Evolutionary conservation across 2,888 invertebrate species (phyloP), one percentile per base, ranked within the genome.

Genomic region (Ferdinandea cuprea): DNA sequence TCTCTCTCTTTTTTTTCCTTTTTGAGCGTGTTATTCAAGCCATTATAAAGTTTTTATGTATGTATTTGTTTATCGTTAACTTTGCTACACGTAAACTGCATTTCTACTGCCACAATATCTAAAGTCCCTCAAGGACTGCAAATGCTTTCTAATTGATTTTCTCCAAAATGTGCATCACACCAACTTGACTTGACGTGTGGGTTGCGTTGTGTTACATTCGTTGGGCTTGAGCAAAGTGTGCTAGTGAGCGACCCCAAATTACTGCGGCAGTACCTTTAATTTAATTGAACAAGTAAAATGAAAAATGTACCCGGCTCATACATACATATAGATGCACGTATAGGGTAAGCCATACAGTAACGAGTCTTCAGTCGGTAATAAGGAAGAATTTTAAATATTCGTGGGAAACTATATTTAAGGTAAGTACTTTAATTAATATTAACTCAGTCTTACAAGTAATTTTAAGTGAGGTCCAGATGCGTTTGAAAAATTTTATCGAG

Each of bases 21-120:
- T 37, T 58, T 35, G 30, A 54, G 37, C 32, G 42, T 17, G 25
- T 15, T 11, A 21, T 48, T 37, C 19, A 65, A 76, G 65, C 58
- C 76, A 81, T 81, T 76, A 13, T 7, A 58, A 71, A 71, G 69
- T 81, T 77, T 65, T n/a, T n/a, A n/a, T n/a, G n/a, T n/a, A n/a
- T n/a, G n/a, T 81, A 19, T 71, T 81, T 81, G 81, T 77, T 81
- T 81, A 81, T 77, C 71, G 77, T 77, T 81, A 81, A 72, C 81
- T 72, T 71, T 77, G 30, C 59, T 65, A 77, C 77, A 81, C 77
- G 81, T 81, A 77, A 81, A 50, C 81, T 81, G 81, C 81, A 81
- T 81, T 77, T 81, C 65, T 71, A 58, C 19, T 48, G 50, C 56
- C 32, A 37, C 61, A n/a, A 42, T 37, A 48, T 52, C 11, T 1